A percentile compares a stretch with the other conserved stretches of the same genome.
These are phyloP conservation scores for Pollimyrus isidori DNA, from an alignment of 2,113 vertebrate genomes.

Conservation along the genomic window DNA sequence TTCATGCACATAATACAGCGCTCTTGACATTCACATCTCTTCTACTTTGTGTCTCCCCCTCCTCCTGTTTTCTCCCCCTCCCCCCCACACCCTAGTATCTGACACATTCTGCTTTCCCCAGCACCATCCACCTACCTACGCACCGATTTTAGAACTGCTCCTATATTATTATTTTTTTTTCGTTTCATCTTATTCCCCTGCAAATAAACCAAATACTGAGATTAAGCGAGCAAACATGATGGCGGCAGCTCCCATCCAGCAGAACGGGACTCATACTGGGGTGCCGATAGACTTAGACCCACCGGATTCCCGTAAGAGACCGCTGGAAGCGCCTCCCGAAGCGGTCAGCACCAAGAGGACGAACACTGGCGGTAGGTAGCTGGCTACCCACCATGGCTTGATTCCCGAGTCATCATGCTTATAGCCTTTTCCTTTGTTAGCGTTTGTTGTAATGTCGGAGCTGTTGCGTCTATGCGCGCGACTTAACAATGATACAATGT, in stretches of 20 bases:
- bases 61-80: slow-evolving; percentile 27
- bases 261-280: slow-evolving; percentile 72
- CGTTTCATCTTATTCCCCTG: neutral
- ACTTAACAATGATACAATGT: slow-evolving; percentile 4
- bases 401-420: neutral
- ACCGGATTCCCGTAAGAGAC: slow-evolving; percentile 71
- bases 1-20: slow-evolving; percentile 36
- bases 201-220: slow-evolving; percentile 13
- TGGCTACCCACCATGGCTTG: neutral
- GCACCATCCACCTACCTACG: slow-evolving; percentile 50
- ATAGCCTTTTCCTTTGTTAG: neutral
- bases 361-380: slow-evolving; percentile 71
- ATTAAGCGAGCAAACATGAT: slow-evolving; percentile 62
- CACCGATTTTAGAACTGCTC: slow-evolving; percentile 25
- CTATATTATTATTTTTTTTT: slow-evolving; percentile 7
- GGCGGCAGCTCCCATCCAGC: slow-evolving; percentile 74
- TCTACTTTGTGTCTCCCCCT: slow-evolving; percentile 19
- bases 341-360: slow-evolving; percentile 76
- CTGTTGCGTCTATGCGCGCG: neutral
- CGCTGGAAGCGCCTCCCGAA: slow-evolving; percentile 71
- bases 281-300: slow-evolving; percentile 72
- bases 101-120: slow-evolving; percentile 60
- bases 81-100: slow-evolving; percentile 43
- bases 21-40: slow-evolving; percentile 17
- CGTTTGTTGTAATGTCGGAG: neutral